Percentiles rank a stretch among this genome's conserved stretches.
Evolutionary conservation across 2,888 invertebrate genomes (phyloP).

Genomic region (Chalcosyrphus nemorum): DNA sequence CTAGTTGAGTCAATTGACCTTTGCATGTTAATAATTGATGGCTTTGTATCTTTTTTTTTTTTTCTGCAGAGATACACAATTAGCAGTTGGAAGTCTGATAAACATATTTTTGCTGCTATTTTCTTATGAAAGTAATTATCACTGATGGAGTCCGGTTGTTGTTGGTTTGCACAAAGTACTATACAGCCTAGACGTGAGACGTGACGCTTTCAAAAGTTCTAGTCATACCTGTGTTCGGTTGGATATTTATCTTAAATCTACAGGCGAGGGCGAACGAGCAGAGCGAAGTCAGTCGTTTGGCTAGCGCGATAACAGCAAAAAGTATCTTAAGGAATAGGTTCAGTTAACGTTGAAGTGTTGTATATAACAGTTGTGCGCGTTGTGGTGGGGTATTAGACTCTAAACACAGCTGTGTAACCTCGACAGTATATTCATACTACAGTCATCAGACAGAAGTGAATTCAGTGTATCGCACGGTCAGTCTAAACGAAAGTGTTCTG

Average conservation of each 20-base stretch:
- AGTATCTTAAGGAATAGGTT: conserved; percentile 50
- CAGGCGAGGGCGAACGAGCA: background rate
- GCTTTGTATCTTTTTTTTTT: conserved; percentile 22
- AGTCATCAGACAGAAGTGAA: conserved; percentile 9
- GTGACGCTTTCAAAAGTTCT: background rate
- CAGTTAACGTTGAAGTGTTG: conserved; percentile 45
- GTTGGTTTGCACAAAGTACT: background rate
- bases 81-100: background rate
- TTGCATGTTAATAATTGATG: conserved; percentile 28
- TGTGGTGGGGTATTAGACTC: conserved; percentile 31
- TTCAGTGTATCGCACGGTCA: conserved; percentile 29
- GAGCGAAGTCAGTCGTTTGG: background rate
- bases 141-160: background rate
- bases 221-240: background rate
- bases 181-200: no score
- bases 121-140: background rate
- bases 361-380: conserved; percentile 58
- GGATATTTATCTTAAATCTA: conserved; percentile 24
- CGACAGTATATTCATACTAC: conserved; percentile 9
- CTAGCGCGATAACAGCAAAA: conserved; percentile 42
- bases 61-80: conserved; percentile 10
- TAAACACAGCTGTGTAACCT: conserved; percentile 30
- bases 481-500: conserved; percentile 45
- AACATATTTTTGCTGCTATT: background rate
- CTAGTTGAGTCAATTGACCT: conserved; percentile 32